These are phyloP conservation scores for Brachypteracias leptosomus DNA, from an alignment of 2,113 vertebrate species.

Conservation along the genomic window DNA sequence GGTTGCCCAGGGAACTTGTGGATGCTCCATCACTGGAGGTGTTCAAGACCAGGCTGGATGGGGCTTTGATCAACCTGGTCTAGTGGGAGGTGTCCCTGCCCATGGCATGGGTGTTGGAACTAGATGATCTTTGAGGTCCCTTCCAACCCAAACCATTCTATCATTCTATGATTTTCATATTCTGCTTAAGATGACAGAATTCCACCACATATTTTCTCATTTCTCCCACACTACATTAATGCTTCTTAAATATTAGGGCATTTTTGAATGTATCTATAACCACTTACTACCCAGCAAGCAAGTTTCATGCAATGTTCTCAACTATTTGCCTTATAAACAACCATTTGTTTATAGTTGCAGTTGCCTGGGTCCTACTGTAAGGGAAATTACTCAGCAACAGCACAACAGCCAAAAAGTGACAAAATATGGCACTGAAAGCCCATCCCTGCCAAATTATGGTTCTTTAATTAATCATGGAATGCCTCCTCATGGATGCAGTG, in stretches of 20 bases:
- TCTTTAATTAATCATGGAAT: background rate
- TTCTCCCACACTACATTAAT: background rate
- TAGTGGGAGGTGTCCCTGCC: no score
- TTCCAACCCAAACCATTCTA: no score
- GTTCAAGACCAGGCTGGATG: no score
- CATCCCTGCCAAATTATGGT: background rate
- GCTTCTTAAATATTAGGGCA: background rate
- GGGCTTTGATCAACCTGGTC: no score
- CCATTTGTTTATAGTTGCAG: background rate
- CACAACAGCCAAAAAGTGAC: background rate
- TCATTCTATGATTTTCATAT: no score
- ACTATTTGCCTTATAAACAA: background rate
- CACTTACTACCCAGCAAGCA: background rate
- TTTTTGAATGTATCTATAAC: background rate
- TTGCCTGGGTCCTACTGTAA: background rate
- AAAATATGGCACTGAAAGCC: background rate
- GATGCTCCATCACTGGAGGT: no score
- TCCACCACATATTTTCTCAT: background rate
- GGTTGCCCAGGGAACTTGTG: no score
- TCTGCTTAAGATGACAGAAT: background rate
- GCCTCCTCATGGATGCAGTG: background rate
- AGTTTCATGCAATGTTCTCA: background rate
- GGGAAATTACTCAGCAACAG: background rate
- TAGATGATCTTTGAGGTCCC: no score
- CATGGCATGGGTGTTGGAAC: no score